Percentiles rank a stretch among this genome's conserved stretches.
Conservation (phyloP, 2,888 invertebrate genomes). For the Andrena dorsata region DNA sequence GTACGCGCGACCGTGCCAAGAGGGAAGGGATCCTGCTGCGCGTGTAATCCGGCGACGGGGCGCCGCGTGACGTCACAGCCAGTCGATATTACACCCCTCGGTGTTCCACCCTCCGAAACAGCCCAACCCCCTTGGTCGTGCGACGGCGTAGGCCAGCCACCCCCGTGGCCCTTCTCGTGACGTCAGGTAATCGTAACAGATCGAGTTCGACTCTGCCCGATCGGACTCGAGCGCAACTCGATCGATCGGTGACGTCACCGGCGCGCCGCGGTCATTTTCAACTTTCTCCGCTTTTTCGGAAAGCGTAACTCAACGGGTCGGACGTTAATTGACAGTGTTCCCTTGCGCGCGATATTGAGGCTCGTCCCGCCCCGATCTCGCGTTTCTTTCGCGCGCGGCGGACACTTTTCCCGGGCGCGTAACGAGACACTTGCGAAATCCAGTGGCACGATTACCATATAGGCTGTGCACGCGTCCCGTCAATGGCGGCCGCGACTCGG, state of each 20-base stretch:
- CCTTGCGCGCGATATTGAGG: slow-evolving; percentile 4
- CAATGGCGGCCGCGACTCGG: neutral
- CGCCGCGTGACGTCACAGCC: slow-evolving; percentile 60
- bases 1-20: slow-evolving; percentile 24
- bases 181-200: slow-evolving; percentile 18
- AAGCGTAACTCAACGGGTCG: slow-evolving; percentile 6
- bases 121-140: neutral
- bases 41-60: slow-evolving; percentile 50
- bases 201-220: neutral
- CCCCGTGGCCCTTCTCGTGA: neutral
- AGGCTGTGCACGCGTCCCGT: neutral
- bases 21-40: slow-evolving; percentile 38
- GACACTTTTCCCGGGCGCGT: neutral
- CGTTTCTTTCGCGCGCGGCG: slow-evolving; percentile 15
- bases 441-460: slow-evolving; percentile 3
- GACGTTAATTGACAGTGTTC: slow-evolving; percentile 41
- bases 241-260: slow-evolving; percentile 11
- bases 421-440: neutral
- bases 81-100: slow-evolving; percentile 52
- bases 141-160: neutral
- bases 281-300: slow-evolving; percentile 53
- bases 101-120: neutral
- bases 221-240: neutral
- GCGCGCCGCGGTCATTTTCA: slow-evolving; percentile 16
- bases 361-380: neutral